Evolutionary conservation across 2,888 invertebrate genomes (phyloP).

Genomic region (Caenorhabditis sp.): DNA sequence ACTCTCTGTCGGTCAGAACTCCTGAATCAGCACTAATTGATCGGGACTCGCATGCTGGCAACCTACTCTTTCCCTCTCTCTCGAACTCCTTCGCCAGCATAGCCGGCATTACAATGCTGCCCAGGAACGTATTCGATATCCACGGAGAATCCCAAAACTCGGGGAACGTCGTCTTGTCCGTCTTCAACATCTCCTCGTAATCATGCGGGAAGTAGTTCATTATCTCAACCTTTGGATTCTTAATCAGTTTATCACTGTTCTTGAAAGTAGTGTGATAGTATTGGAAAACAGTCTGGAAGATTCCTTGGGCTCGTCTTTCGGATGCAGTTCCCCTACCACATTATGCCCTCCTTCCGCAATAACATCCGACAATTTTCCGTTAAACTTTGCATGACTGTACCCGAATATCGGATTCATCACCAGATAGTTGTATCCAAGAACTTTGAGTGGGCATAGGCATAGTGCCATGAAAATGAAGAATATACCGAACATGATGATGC

Average conservation of each 20-base stretch:
- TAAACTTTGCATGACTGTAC: slow-evolving; percentile 37
- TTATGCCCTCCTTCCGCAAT: slow-evolving; percentile 41
- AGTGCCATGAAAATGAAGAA: neutral
- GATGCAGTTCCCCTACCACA: slow-evolving; percentile 16
- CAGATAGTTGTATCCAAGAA: slow-evolving; percentile 4
- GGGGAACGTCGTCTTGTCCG: slow-evolving; percentile 36
- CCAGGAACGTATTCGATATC: slow-evolving; percentile 19
- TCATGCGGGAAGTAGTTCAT: slow-evolving; percentile 44
- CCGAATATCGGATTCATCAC: slow-evolving; percentile 14
- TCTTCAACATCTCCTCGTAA: slow-evolving; percentile 25
- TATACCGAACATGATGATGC: no score
- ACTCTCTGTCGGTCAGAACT: slow-evolving; percentile 20
- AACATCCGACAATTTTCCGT: slow-evolving; percentile 35
- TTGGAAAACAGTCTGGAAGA: slow-evolving; percentile 46
- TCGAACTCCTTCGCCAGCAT: slow-evolving; percentile 12
- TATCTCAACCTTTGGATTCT: slow-evolving; percentile 36
- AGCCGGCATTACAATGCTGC: slow-evolving; percentile 27
- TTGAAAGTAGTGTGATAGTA: slow-evolving; percentile 29
- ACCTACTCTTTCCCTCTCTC: slow-evolving; percentile 4
- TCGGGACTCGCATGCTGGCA: neutral
- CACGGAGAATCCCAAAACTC: slow-evolving; percentile 39
- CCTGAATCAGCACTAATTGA: slow-evolving; percentile 10
- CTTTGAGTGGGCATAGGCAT: neutral
- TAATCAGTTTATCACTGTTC: slow-evolving; percentile 27
- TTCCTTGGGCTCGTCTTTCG: neutral